Percentiles rank a stretch among this genome's conserved stretches.
Conservation (phyloP, 2,888 invertebrate species). For the Scaptomyza cyrtandrae region DNA sequence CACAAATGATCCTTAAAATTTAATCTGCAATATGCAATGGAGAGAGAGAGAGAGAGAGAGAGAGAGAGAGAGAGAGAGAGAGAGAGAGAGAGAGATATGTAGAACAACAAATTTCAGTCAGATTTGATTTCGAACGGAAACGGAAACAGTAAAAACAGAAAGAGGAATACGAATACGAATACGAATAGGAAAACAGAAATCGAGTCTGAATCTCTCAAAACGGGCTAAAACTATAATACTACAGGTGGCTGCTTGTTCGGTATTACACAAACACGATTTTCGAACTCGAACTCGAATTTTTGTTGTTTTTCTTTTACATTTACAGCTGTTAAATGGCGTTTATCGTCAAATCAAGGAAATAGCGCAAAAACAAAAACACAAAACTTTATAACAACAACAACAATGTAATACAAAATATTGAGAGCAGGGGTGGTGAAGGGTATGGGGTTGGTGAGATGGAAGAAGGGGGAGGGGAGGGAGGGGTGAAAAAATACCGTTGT, state of each 20-base stretch:
- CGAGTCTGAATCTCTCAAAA: background rate
- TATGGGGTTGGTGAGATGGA: background rate
- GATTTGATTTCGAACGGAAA: conserved; percentile 30
- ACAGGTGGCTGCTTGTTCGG: conserved; percentile 35
- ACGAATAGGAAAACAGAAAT: background rate
- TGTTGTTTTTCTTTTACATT: background rate
- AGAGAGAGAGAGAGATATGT: conserved; percentile 8
- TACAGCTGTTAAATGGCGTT: background rate
- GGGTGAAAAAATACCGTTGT: conserved; percentile 62
- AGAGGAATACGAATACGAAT: background rate
- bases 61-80: conserved; percentile 7
- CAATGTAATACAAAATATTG: background rate
- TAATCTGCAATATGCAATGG: conserved; percentile 50
- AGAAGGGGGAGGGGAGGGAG: background rate
- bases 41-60: conserved; percentile 9
- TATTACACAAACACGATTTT: no score
- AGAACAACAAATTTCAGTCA: background rate
- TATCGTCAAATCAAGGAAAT: no score
- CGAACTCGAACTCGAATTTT: background rate
- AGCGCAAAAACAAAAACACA: no score
- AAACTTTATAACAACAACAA: no score
- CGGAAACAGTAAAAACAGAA: conserved; percentile 30
- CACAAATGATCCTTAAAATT: conserved; percentile 74
- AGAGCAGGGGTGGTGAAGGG: no score
- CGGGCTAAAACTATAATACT: background rate